These are phyloP conservation scores for Morphnarchus princeps DNA, from an alignment of 2,113 vertebrate species.

Conservation along the genomic window DNA sequence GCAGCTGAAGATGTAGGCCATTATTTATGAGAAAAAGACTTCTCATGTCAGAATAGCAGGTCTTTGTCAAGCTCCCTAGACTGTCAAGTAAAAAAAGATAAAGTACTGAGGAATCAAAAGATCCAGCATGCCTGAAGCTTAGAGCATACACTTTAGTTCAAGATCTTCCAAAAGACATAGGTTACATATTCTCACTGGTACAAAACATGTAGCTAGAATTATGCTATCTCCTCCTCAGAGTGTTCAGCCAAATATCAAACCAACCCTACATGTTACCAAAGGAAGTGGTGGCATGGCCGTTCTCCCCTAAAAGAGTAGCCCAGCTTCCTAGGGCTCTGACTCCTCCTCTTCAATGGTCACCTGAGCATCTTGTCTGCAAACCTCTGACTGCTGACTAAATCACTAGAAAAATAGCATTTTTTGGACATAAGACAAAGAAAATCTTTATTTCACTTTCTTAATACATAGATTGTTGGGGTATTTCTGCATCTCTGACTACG, in stretches of 20 bases:
- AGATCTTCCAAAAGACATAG: not conserved
- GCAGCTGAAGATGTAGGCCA: not conserved
- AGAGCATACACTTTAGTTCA: not conserved
- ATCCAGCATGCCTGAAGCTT: not conserved
- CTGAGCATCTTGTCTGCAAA: not conserved
- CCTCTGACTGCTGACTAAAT: not conserved
- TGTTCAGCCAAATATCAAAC: not conserved
- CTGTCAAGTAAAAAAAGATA: not conserved
- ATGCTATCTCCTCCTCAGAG: not conserved
- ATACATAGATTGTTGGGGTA: not conserved
- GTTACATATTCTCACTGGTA: not conserved
- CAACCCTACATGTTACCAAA: rapidly evolving
- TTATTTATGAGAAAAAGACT: not conserved
- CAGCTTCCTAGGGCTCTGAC: not conserved
- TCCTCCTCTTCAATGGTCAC: not conserved
- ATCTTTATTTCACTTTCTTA: not conserved
- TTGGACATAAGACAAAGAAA: not conserved
- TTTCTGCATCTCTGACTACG: not conserved
- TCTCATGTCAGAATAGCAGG: not conserved
- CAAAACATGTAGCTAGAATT: not conserved
- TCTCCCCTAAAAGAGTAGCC: not conserved
- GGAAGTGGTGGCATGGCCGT: not conserved
- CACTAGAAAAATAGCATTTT: not conserved
- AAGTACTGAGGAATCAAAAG: not conserved
- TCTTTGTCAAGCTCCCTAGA: not conserved